Percentiles rank a stretch among this genome's conserved stretches.
These are phyloP conservation scores for Aspidoscelis tigris DNA, from an alignment of 2,113 vertebrate genomes.

Conservation along the genomic window DNA sequence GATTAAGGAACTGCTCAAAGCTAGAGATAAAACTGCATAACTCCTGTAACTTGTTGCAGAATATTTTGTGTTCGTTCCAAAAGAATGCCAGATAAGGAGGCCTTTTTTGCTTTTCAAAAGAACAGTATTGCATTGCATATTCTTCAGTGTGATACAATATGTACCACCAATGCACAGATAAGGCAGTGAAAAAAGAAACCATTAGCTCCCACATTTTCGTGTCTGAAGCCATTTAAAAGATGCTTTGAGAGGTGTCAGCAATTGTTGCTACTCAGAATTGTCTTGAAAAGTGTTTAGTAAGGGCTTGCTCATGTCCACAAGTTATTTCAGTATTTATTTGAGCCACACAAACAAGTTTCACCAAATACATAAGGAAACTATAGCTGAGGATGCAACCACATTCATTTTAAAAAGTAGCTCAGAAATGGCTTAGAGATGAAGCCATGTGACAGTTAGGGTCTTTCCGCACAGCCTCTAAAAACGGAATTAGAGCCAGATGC, in stretches of 20 bases:
- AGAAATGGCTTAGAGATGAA: too few relatives aligned
- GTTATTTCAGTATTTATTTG: neutral
- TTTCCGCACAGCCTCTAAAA: too few relatives aligned
- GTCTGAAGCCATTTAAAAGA: neutral
- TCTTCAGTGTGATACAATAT: slow-evolving; percentile 31
- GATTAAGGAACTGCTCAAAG: slow-evolving; percentile 23
- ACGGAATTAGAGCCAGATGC: too few relatives aligned
- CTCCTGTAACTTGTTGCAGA: slow-evolving; percentile 41
- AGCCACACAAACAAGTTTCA: too few relatives aligned
- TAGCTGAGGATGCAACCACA: too few relatives aligned
- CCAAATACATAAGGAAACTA: too few relatives aligned
- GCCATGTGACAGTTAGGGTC: too few relatives aligned
- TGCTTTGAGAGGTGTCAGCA: neutral
- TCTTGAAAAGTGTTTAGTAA: neutral
- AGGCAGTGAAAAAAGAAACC: slow-evolving; percentile 9
- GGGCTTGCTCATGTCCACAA: neutral
- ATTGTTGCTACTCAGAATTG: neutral
- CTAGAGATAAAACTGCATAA: slow-evolving; percentile 1
- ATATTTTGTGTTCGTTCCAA: slow-evolving; percentile 37
- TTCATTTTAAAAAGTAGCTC: too few relatives aligned
- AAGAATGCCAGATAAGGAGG: slow-evolving; percentile 32
- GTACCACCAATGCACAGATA: slow-evolving; percentile 33
- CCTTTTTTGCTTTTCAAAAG: slow-evolving; percentile 37
- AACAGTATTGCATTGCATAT: slow-evolving; percentile 25
- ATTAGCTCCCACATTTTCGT: neutral